Evolutionary conservation across 2,888 invertebrate species (phyloP).

Genomic region (Cyclophora punctaria): DNA sequence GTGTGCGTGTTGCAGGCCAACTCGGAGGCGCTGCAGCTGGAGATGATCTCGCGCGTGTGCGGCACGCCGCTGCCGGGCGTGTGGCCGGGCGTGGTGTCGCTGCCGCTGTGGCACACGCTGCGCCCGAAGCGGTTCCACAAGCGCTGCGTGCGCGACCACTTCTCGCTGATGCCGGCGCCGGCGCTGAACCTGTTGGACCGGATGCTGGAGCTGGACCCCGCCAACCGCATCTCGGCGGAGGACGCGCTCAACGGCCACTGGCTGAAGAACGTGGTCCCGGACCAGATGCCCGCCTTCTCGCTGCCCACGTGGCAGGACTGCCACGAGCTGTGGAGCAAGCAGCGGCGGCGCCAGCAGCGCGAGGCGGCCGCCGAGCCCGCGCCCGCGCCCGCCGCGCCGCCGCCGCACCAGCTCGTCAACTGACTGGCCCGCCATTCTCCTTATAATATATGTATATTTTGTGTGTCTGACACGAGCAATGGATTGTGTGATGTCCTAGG

Average conservation of each 20-base stretch:
- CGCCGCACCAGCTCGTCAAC: constrained; percentile 27
- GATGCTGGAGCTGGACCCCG: constrained; percentile 97
- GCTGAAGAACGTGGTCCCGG: constrained; percentile 93
- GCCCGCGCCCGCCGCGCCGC: constrained; percentile 32
- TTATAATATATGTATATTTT: constrained; percentile 28
- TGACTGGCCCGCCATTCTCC: constrained; percentile 39
- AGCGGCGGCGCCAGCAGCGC: constrained; percentile 87
- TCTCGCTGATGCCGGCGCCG: constrained; percentile 90
- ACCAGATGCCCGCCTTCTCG: constrained; percentile 88
- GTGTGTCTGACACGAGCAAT: constrained; percentile 17
- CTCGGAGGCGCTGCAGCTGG: constrained; percentile 93
- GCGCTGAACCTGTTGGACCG: constrained; percentile 94
- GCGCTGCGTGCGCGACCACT: constrained; percentile 92
- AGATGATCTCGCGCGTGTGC: constrained; percentile 94
- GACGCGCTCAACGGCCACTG: constrained; percentile 94
- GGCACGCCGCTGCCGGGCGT: constrained; percentile 97
- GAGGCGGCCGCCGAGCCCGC: constrained; percentile 79
- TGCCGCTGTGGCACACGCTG: constrained; percentile 93
- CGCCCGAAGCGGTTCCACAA: constrained; percentile 93
- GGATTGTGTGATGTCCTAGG: constrained; percentile 21
- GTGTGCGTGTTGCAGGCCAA: constrained; percentile 79
- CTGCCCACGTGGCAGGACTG: constrained; percentile 98
- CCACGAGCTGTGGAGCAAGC: constrained; percentile 99
- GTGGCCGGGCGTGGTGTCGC: constrained; percentile 96
- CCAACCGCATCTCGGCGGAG: constrained; percentile 93